phyloP scores from a whole-genome alignment of 2,888 invertebrate genomes.

The Ennomos quercinarius region DNA sequence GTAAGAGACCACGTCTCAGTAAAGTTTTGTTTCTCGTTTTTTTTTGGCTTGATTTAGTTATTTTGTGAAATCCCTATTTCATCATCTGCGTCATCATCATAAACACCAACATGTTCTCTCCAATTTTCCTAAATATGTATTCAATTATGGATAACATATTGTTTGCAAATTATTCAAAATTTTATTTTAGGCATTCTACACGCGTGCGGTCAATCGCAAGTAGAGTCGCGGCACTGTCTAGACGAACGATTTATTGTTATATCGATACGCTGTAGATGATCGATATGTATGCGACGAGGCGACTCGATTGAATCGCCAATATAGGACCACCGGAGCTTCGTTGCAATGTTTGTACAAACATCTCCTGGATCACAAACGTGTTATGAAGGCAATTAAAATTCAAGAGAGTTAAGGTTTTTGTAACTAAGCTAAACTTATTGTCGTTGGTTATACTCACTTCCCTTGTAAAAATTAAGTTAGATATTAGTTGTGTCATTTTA shows the following conservation, averaged over 20 bases:
- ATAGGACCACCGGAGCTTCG: conserved; percentile 58
- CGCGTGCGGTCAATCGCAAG: conserved; percentile 51
- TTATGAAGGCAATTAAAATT: conserved; percentile 4
- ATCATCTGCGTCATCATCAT: too few relatives aligned
- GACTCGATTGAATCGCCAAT: conserved; percentile 54
- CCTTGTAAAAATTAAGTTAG: too few relatives aligned
- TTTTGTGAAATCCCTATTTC: too few relatives aligned
- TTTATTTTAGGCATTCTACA: conserved; percentile 48
- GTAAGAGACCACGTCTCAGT: too few relatives aligned
- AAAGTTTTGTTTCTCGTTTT: too few relatives aligned
- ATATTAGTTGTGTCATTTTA: too few relatives aligned
- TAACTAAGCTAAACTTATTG: not conserved
- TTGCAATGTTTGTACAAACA: conserved; percentile 42
- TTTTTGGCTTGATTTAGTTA: too few relatives aligned
- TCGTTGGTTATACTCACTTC: too few relatives aligned
- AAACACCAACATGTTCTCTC: too few relatives aligned
- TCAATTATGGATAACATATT: too few relatives aligned
- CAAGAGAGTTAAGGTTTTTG: not conserved
- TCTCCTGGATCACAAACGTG: conserved; percentile 11
- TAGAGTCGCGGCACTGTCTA: conserved; percentile 56
- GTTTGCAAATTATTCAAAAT: conserved; percentile 1
- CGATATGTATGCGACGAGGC: conserved; percentile 53
- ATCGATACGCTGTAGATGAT: conserved; percentile 33
- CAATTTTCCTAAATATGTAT: too few relatives aligned
- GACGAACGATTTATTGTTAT: conserved; percentile 45